Conservation (phyloP, 2,888 invertebrate genomes). For the Drosophila anomalata region DNA sequence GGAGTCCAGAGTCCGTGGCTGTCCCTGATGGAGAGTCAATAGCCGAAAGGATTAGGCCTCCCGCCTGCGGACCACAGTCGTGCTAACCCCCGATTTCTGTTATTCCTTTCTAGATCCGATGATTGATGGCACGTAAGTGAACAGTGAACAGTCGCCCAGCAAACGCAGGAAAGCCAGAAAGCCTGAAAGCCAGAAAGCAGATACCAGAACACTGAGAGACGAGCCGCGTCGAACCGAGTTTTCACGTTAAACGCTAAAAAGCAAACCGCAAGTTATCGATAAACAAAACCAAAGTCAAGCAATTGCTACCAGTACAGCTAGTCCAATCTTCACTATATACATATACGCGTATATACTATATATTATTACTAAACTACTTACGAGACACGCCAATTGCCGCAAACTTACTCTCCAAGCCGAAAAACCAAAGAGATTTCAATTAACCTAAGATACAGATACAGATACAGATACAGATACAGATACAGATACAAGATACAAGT, state of each 20-base stretch:
- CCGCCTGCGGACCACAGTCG: no score
- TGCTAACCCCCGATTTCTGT: constrained; percentile 3
- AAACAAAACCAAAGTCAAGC: constrained; percentile 38
- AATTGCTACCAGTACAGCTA: constrained; percentile 70
- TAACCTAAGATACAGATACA: constrained; percentile 16
- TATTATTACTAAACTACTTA: constrained; percentile 51
- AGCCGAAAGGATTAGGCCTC: not conserved
- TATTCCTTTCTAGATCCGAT: constrained; percentile 71
- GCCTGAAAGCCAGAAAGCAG: constrained; percentile 41
- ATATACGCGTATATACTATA: constrained; percentile 30
- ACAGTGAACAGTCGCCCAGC: constrained; percentile 26
- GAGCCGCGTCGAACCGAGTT: constrained; percentile 37
- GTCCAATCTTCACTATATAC: constrained; percentile 71
- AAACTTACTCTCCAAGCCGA: constrained; percentile 56
- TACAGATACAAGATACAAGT: constrained; percentile 13
- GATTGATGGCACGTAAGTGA: constrained; percentile 44
- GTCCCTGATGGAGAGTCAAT: not conserved
- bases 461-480: constrained; percentile 13
- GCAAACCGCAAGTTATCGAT: constrained; percentile 55
- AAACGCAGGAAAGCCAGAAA: constrained; percentile 53
- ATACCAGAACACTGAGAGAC: constrained; percentile 37
- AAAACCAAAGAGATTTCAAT: constrained; percentile 41
- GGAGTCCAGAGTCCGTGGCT: not conserved
- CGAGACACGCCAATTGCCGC: constrained; percentile 70
- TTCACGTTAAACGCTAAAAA: constrained; percentile 43